Evolutionary conservation across 2,888 invertebrate species (phyloP).

Genomic region (Dyspetes luteomarginatus): DNA sequence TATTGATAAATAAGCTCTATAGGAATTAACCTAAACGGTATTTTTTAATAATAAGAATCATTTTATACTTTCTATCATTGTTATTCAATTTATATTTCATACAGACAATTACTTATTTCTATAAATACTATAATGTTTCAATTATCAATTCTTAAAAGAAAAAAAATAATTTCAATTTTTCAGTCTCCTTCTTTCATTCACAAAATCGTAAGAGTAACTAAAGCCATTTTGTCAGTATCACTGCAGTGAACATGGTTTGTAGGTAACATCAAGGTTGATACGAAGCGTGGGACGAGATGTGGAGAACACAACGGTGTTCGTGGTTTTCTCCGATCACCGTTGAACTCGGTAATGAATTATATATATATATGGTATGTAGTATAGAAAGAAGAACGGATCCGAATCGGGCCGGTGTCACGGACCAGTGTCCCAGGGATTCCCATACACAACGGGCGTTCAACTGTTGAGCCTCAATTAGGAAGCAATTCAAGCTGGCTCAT

Average conservation of each 20-base stretch:
- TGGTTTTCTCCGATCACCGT: constrained; percentile 42
- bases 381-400: constrained; percentile 32
- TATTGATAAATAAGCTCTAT: too few relatives aligned
- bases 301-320: constrained; percentile 3
- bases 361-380: constrained; percentile 2
- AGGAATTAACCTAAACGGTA: too few relatives aligned
- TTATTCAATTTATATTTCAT: neutral
- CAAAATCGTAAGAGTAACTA: neutral
- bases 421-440: constrained; percentile 49
- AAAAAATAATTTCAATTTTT: neutral
- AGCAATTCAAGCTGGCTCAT: constrained; percentile 60
- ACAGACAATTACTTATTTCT: neutral
- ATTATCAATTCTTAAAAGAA: neutral
- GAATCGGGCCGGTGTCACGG: constrained; percentile 34
- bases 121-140: too few relatives aligned
- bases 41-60: too few relatives aligned
- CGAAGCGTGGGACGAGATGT: constrained; percentile 26
- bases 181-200: neutral
- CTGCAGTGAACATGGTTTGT: neutral
- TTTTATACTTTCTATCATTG: too few relatives aligned
- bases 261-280: constrained; percentile 27
- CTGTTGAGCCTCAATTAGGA: constrained; percentile 65
- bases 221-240: constrained; percentile 7
- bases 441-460: constrained; percentile 62
- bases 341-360: constrained; percentile 1